Evolutionary conservation across 2,113 vertebrate species (phyloP).

Genomic region (Lonchura striata): DNA sequence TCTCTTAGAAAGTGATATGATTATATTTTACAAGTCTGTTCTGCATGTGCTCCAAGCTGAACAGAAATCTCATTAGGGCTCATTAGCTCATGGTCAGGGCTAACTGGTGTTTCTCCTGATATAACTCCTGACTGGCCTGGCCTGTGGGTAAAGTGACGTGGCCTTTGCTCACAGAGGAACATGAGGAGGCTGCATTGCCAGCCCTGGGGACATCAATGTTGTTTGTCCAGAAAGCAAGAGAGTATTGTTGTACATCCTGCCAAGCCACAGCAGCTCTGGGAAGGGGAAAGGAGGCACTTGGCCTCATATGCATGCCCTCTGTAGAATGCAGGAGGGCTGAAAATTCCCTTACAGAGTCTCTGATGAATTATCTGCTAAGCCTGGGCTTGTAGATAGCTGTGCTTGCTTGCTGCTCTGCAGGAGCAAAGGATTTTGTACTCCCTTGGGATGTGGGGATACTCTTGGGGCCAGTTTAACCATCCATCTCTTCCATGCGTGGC

Average conservation of each 20-base stretch:
- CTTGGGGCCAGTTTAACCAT: not conserved
- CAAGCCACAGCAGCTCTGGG: not conserved
- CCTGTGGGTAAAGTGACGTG: not conserved
- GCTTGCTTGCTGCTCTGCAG: not conserved
- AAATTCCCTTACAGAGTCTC: not conserved
- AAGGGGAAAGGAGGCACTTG: not conserved
- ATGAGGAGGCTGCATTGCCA: fast-evolving
- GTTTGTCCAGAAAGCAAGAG: not conserved
- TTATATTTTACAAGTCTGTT: not conserved
- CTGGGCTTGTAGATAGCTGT: not conserved
- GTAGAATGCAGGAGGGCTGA: not conserved
- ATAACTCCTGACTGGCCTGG: not conserved
- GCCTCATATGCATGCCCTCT: not conserved
- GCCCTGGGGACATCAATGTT: not conserved
- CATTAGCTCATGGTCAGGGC: not conserved
- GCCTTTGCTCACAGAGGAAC: not conserved
- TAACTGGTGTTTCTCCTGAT: not conserved
- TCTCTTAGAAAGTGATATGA: not conserved
- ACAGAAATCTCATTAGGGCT: not conserved
- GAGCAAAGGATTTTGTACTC: not conserved
- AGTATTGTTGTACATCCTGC: not conserved
- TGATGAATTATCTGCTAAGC: not conserved
- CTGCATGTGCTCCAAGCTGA: not conserved
- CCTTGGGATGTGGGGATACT: not conserved
- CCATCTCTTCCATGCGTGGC: not conserved